These are phyloP conservation scores for Spea hammondii DNA, from an alignment of 2,797 vertebrate genomes.

Conservation along the genomic window DNA sequence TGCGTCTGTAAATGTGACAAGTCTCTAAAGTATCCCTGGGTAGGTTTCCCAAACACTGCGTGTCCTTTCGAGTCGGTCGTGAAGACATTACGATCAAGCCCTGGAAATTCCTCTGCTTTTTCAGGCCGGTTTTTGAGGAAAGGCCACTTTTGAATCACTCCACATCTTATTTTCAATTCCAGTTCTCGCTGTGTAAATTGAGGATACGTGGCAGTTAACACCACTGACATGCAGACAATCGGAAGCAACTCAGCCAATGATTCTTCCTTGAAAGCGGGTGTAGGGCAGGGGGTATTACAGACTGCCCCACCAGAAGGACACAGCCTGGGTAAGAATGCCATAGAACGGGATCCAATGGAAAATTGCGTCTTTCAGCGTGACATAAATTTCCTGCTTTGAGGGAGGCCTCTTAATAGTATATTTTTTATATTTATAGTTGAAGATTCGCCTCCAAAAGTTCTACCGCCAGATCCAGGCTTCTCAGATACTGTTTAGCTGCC, in stretches of 20 bases:
- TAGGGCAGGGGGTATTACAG: slow-evolving; percentile 23
- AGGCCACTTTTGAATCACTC: background rate
- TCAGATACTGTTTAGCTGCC: background rate
- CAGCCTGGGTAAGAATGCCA: background rate
- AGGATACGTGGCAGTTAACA: slow-evolving; percentile 24
- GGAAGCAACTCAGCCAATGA: slow-evolving; percentile 5
- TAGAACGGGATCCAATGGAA: background rate
- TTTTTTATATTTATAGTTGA: too few relatives aligned
- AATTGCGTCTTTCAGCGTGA: background rate
- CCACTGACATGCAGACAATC: slow-evolving; percentile 37
- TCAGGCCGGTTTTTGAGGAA: background rate
- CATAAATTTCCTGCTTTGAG: too few relatives aligned
- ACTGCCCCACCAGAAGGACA: background rate
- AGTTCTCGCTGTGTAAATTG: slow-evolving; percentile 23
- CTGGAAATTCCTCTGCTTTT: background rate
- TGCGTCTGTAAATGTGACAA: slow-evolving; percentile 34
- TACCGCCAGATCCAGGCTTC: too few relatives aligned
- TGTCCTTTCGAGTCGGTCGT: background rate
- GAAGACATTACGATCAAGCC: background rate
- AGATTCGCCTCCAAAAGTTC: too few relatives aligned
- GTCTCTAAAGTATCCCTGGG: slow-evolving; percentile 21
- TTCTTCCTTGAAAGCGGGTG: slow-evolving; percentile 13
- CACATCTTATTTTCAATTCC: slow-evolving; percentile 9
- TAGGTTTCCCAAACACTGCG: background rate
- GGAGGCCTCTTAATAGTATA: too few relatives aligned